Conservation (phyloP, 2,888 invertebrate genomes). For the Idaea straminata region DNA sequence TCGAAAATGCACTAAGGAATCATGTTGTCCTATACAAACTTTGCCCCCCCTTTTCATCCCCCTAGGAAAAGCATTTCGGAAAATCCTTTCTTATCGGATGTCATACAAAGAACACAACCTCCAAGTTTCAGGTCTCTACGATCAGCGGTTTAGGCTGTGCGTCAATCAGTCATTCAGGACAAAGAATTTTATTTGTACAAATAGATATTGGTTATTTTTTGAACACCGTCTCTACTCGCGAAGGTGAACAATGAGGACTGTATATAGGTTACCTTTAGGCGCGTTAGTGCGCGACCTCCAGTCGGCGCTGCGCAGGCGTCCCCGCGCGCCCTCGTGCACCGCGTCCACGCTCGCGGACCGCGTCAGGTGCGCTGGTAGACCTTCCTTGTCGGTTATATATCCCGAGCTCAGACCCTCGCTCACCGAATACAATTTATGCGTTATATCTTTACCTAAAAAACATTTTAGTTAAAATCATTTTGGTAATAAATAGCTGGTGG, state of each 20-base stretch:
- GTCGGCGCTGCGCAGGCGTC: conserved; percentile 84
- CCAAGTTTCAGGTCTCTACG: too few relatives aligned
- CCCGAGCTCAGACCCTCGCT: conserved; percentile 85
- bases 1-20: too few relatives aligned
- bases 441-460: conserved; percentile 87
- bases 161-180: too few relatives aligned
- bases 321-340: conserved; percentile 88
- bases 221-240: too few relatives aligned
- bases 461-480: background rate
- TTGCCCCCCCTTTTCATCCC: too few relatives aligned
- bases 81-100: too few relatives aligned
- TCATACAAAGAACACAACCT: too few relatives aligned
- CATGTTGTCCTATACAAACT: too few relatives aligned
- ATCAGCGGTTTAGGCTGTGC: too few relatives aligned
- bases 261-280: conserved; percentile 41
- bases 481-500: background rate
- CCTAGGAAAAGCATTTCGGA: too few relatives aligned
- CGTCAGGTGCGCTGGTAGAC: conserved; percentile 73
- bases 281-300: conserved; percentile 75
- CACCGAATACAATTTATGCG: conserved; percentile 90
- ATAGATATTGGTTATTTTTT: too few relatives aligned
- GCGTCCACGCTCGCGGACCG: conserved; percentile 89
- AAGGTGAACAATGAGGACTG: background rate
- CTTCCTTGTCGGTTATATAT: conserved; percentile 63
- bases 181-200: too few relatives aligned